phyloP scores from a whole-genome alignment of 2,797 vertebrate species.

The Agapornis canus region DNA sequence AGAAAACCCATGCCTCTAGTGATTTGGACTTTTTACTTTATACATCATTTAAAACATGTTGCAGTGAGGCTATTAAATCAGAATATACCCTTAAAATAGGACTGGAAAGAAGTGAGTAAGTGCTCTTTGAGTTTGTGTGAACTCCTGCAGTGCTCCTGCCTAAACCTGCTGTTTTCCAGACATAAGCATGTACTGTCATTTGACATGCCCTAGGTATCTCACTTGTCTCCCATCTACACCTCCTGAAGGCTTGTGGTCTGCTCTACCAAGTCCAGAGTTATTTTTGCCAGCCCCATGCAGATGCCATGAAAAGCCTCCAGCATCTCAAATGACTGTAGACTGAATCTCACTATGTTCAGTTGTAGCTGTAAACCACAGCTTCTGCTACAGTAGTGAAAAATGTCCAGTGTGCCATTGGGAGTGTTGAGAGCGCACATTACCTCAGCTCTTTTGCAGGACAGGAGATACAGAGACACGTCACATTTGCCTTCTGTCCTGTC shows the following conservation, averaged over 20 bases:
- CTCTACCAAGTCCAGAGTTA: neutral
- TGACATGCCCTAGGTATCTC: neutral
- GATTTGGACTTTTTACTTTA: neutral
- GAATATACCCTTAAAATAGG: neutral
- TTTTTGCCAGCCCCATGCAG: neutral
- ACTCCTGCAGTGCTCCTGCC: neutral
- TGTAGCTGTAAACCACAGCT: neutral
- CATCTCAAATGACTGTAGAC: neutral
- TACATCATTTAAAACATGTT: neutral
- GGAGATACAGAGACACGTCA: accelerated
- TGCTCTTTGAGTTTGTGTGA: neutral
- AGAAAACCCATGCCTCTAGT: neutral
- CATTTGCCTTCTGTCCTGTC: neutral
- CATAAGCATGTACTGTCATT: accelerated
- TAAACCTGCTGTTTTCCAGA: neutral
- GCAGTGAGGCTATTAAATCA: neutral
- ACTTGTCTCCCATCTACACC: neutral
- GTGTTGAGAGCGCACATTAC: neutral
- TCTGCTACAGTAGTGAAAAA: neutral
- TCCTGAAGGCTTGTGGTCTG: neutral
- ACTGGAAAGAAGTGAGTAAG: neutral
- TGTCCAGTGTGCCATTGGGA: neutral
- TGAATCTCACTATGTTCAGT: neutral
- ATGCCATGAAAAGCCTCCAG: neutral
- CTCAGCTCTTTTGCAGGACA: neutral